A percentile compares a stretch with the other conserved stretches of the same genome.
Evolutionary conservation across 2,888 invertebrate species (phyloP).

Genomic region (Drosophila acutilabella): DNA sequence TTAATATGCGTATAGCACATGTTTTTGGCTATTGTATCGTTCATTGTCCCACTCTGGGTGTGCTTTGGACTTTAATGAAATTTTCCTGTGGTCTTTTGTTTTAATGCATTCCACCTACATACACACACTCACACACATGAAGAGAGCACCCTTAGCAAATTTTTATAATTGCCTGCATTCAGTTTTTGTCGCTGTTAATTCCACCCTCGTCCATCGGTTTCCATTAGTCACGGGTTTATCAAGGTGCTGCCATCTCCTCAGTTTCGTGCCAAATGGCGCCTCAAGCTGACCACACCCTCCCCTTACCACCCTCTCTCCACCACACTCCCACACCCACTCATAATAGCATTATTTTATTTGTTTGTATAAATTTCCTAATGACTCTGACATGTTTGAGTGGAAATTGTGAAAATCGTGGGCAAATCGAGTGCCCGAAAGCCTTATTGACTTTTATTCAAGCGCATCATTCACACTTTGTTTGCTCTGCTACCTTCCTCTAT

Average conservation of each 20-base stretch:
- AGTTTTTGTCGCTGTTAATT: conserved; percentile 56
- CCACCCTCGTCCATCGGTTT: conserved; percentile 50
- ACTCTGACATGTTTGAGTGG: conserved; percentile 43
- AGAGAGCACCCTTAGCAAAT: conserved; percentile 28
- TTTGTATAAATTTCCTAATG: conserved; percentile 31
- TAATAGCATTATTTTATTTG: conserved; percentile 38
- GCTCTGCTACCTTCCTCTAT: conserved; percentile 11
- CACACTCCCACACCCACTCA: background rate
- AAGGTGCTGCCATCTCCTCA: conserved; percentile 67
- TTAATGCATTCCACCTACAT: conserved; percentile 61
- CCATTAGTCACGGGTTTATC: conserved; percentile 77
- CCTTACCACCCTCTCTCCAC: background rate
- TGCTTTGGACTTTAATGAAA: conserved; percentile 60
- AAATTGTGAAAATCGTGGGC: conserved; percentile 24
- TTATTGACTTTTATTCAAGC: conserved; percentile 43
- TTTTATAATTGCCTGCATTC: conserved; percentile 57
- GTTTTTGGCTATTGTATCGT: conserved; percentile 45
- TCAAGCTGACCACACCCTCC: conserved; percentile 53
- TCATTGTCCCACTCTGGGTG: conserved; percentile 51
- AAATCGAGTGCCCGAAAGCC: conserved; percentile 34
- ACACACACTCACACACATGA: conserved; percentile 23
- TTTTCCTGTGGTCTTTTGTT: conserved; percentile 67
- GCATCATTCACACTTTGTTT: conserved; percentile 73
- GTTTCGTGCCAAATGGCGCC: conserved; percentile 45
- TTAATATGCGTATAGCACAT: conserved; percentile 70